phyloP scores from a whole-genome alignment of 2,113 vertebrate species.

The Pandion haliaetus region DNA sequence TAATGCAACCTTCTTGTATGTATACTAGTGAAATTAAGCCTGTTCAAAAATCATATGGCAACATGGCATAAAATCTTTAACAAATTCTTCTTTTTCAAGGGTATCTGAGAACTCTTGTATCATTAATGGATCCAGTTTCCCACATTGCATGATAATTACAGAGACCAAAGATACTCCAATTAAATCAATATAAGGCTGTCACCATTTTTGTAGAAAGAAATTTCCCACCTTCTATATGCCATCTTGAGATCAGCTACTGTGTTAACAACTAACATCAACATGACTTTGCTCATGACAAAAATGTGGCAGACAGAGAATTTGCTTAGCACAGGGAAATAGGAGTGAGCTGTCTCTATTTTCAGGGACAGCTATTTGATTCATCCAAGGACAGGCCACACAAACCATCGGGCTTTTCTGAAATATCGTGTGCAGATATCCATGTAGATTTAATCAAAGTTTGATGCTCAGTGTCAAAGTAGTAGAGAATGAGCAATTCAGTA shows the following conservation, averaged over 20 bases:
- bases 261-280: not conserved
- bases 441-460: not conserved
- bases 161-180: not conserved
- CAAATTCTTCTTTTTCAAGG: not conserved
- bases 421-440: not conserved
- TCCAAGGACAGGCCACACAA: not conserved
- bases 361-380: not conserved
- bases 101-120: not conserved
- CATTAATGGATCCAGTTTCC: not conserved
- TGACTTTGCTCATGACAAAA: slow-evolving; percentile 20
- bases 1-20: not conserved
- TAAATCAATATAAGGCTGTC: slow-evolving; percentile 3
- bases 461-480: not conserved
- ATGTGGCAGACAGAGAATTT: slow-evolving; percentile 11
- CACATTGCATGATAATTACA: not conserved
- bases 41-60: not conserved
- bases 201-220: not conserved
- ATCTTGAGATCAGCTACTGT: slow-evolving; percentile 17
- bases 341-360: not conserved
- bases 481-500: not conserved
- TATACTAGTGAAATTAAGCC: not conserved
- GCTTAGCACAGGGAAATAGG: not conserved
- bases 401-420: not conserved
- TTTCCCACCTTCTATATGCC: slow-evolving; percentile 10
- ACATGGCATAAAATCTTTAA: not conserved